phyloP scores from a whole-genome alignment of 2,888 invertebrate genomes.

The Exephanes ischioxanthus region DNA sequence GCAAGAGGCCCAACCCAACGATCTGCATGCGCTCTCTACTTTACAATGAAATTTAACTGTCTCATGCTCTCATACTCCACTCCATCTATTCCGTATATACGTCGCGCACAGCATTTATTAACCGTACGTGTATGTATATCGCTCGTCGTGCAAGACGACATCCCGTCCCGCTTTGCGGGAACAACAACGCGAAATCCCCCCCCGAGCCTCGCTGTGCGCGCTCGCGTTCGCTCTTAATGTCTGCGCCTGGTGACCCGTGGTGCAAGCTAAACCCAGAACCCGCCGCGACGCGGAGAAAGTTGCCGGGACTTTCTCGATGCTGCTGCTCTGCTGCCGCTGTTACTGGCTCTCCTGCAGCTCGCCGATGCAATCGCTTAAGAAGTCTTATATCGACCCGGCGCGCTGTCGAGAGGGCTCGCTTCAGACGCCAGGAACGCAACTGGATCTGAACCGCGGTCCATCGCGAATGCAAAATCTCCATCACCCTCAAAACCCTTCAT shows the following conservation, averaged over 20 bases:
- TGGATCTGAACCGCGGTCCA: background rate
- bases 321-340: slow-evolving; percentile 52
- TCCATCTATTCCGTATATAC: slow-evolving; percentile 52
- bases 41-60: slow-evolving; percentile 50
- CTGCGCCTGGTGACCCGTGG: slow-evolving; percentile 83
- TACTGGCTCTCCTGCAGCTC: slow-evolving; percentile 70
- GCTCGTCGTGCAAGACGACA: slow-evolving; percentile 64
- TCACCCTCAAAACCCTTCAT: background rate
- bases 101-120: slow-evolving; percentile 29
- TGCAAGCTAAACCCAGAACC: slow-evolving; percentile 81
- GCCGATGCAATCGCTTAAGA: slow-evolving; percentile 82
- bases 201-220: slow-evolving; percentile 51
- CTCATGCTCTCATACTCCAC: slow-evolving; percentile 44
- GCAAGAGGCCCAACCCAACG: slow-evolving; percentile 42
- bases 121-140: slow-evolving; percentile 45
- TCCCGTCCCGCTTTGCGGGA: slow-evolving; percentile 69
- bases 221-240: slow-evolving; percentile 80
- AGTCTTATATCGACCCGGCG: slow-evolving; percentile 72
- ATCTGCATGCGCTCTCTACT: slow-evolving; percentile 41
- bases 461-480: background rate
- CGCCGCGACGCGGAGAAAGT: slow-evolving; percentile 79
- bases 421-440: background rate
- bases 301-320: slow-evolving; percentile 82
- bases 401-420: slow-evolving; percentile 20
- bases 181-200: slow-evolving; percentile 66